These are phyloP conservation scores for Dynastes grantii DNA, from an alignment of 2,888 invertebrate species.

Conservation along the genomic window DNA sequence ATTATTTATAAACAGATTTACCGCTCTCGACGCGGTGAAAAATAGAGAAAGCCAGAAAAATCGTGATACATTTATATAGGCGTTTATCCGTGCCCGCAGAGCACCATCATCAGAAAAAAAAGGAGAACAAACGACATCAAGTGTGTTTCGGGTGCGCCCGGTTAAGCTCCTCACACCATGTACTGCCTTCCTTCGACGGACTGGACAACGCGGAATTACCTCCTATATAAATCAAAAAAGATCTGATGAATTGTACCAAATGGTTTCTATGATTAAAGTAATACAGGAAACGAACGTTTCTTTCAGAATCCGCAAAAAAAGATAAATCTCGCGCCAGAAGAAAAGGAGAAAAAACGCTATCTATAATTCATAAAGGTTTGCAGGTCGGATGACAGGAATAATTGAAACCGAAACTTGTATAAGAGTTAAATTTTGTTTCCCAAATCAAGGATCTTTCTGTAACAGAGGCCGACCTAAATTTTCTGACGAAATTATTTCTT, in stretches of 20 bases:
- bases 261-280: conserved; percentile 71
- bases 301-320: conserved; percentile 56
- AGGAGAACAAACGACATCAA: conserved; percentile 36
- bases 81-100: conserved; percentile 17
- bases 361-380: conserved; percentile 69
- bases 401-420: background rate
- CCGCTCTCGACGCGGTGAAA: conserved; percentile 29
- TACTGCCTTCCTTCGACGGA: conserved; percentile 9
- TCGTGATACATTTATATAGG: conserved; percentile 45
- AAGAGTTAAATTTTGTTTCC: conserved; percentile 1
- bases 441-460: background rate
- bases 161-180: conserved; percentile 28
- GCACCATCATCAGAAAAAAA: conserved; percentile 6
- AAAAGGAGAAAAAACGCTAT: conserved; percentile 65
- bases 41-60: conserved; percentile 44
- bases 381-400: conserved; percentile 5
- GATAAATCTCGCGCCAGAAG: conserved; percentile 60
- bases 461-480: background rate
- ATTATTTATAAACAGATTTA: conserved; percentile 47
- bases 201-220: conserved; percentile 47
- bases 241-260: conserved; percentile 70
- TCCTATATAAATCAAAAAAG: conserved; percentile 66
- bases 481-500: background rate
- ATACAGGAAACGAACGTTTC: conserved; percentile 68
- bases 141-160: conserved; percentile 25